These are phyloP conservation scores for Drosophila pachea DNA, from an alignment of 1,140 invertebrate genomes.

Conservation along the genomic window DNA sequence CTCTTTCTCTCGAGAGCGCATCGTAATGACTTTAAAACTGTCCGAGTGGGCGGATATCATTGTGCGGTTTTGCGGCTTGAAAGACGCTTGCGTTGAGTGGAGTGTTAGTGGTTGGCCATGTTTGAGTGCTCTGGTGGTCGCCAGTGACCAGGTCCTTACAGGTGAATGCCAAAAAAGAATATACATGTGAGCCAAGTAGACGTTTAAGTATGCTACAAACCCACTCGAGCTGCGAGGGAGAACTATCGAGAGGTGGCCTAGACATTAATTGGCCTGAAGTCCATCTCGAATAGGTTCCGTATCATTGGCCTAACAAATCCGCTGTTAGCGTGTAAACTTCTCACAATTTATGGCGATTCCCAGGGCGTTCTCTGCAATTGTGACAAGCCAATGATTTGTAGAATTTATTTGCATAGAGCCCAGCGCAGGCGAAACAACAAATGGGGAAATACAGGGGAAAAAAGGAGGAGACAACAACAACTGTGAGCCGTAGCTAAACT, in stretches of 20 bases:
- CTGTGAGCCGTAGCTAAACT: conserved; percentile 37
- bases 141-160: no score
- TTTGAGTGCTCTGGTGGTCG: conserved; percentile 7
- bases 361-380: conserved; percentile 23
- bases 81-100: conserved; percentile 11
- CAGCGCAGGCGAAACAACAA: conserved; percentile 9
- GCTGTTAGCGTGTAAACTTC: not conserved
- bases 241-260: no score
- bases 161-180: not conserved
- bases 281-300: no score
- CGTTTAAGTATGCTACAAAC: no score
- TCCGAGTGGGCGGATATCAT: conserved; percentile 41
- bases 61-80: conserved; percentile 38
- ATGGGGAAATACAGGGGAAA: not conserved
- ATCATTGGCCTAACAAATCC: no score
- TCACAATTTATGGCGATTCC: conserved; percentile 46
- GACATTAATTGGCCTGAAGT: no score
- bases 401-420: conserved; percentile 39
- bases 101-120: conserved; percentile 22
- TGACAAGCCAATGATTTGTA: conserved; percentile 64
- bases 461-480: conserved; percentile 7
- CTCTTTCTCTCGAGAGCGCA: conserved; percentile 14
- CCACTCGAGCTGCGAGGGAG: no score
- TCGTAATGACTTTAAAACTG: conserved; percentile 48
- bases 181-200: no score